phyloP scores from a whole-genome alignment of 2,888 invertebrate genomes.

The Drosophila maculinotata region DNA sequence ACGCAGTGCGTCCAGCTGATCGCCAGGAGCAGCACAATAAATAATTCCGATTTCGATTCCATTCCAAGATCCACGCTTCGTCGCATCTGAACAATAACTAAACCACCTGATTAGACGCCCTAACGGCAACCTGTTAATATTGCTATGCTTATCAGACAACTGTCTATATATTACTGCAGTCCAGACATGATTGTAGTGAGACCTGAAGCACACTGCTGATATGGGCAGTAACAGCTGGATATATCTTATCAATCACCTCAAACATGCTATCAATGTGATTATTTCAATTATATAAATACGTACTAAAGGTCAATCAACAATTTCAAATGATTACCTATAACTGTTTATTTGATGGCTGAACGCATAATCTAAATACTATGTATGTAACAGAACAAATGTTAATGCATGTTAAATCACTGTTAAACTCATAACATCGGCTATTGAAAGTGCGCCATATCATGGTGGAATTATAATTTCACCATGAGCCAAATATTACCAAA shows the following conservation, averaged over 20 bases:
- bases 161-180: neutral
- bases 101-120: neutral
- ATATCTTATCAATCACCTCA: neutral
- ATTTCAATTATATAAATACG: neutral
- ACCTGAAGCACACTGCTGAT: neutral
- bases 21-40: conserved; percentile 4
- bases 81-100: conserved; percentile 2
- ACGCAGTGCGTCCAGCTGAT: conserved; percentile 10
- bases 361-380: too few species aligned
- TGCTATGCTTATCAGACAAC: conserved; percentile 16
- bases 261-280: conserved; percentile 4
- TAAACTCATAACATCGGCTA: too few species aligned
- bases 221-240: neutral
- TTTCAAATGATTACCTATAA: too few species aligned
- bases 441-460: too few species aligned
- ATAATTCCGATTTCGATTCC: neutral
- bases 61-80: conserved; percentile 8
- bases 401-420: too few species aligned
- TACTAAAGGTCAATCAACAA: neutral
- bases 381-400: too few species aligned
- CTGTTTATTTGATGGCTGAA: too few species aligned
- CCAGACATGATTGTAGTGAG: neutral
- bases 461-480: too few species aligned
- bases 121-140: neutral
- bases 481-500: too few species aligned